phyloP scores from a whole-genome alignment of 2,888 invertebrate genomes.

The Yponomeuta sedellus region DNA sequence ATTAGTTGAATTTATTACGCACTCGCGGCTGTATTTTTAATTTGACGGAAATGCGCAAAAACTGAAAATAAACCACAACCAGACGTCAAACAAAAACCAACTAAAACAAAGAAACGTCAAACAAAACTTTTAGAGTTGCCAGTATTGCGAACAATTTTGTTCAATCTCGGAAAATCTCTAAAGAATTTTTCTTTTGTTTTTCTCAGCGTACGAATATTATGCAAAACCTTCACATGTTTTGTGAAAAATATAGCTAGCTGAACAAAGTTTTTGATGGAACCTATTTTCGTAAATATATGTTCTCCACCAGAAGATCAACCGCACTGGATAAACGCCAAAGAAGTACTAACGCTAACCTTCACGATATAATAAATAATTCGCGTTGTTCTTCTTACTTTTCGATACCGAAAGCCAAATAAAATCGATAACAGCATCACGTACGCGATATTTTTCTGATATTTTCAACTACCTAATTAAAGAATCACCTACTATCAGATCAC shows the following conservation, averaged over 20 bases:
- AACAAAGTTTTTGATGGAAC: background rate
- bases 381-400: background rate
- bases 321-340: background rate
- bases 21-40: slow-evolving; percentile 22
- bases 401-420: slow-evolving; percentile 12
- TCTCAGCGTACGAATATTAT: too few species aligned
- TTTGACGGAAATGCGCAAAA: slow-evolving; percentile 23
- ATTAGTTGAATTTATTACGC: background rate
- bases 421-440: slow-evolving; percentile 45
- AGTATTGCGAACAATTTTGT: background rate
- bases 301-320: background rate
- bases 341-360: background rate
- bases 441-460: slow-evolving; percentile 27
- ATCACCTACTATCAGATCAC: background rate
- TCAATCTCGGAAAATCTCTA: too few species aligned
- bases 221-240: too few species aligned
- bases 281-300: background rate
- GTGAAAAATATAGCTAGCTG: too few species aligned
- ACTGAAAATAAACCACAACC: background rate
- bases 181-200: too few species aligned
- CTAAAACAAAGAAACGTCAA: background rate
- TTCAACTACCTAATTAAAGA: background rate
- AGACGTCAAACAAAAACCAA: background rate
- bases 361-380: background rate
- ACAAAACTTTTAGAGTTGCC: background rate